Evolutionary conservation across 2,113 vertebrate species (phyloP), one percentile per base, ranked within the genome.

Genomic region (Pachypanchax playfairii): DNA sequence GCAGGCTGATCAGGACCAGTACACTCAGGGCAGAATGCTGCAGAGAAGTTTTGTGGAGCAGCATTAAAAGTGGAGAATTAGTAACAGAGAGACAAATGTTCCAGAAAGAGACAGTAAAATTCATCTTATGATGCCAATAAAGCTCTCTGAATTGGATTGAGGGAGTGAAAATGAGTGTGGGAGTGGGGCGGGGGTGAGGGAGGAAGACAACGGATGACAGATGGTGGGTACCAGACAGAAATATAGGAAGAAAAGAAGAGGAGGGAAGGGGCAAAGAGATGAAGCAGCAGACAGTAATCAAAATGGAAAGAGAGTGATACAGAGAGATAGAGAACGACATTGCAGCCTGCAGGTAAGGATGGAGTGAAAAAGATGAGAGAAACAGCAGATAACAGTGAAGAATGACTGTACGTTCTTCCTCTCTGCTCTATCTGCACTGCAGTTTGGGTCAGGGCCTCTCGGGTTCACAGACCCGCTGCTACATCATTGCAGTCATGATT

Each of bases 91-190:
- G 76, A 85, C 65, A 78, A 85, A 81, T 78, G 68, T 62, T 78
- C 59, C 43, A 46, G 70, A 74, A 69, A 77, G 59, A 77, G 70
- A 83, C 75, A 71, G 79, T 77, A 56, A 85, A 85, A 84, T 85
- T 73, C 43, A 85, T 87, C 79, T 85, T 81, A 74, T 80, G 66
- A 85, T 74, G 85, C 83, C 88, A 87, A 85, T 87, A 90, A 86
- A 87, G 55, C 73, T 77, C 43, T 61, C 66, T 52, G 73, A 84
- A 87, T 88, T 84, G 76, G 78, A 83, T 80, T 72, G 71, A 77
- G 75, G 66, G 68, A 75, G 82, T 68, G 67, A 69, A 77, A 79
- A 84, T 77, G 76, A 79, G 83, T 53, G 68, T 70, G 46, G 33
- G 50, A 24, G 6, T 24, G 22, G 26, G 28, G 31, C 4, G 44